Conservation (phyloP, 2,888 invertebrate species). For the Uloborus plumipes region DNA sequence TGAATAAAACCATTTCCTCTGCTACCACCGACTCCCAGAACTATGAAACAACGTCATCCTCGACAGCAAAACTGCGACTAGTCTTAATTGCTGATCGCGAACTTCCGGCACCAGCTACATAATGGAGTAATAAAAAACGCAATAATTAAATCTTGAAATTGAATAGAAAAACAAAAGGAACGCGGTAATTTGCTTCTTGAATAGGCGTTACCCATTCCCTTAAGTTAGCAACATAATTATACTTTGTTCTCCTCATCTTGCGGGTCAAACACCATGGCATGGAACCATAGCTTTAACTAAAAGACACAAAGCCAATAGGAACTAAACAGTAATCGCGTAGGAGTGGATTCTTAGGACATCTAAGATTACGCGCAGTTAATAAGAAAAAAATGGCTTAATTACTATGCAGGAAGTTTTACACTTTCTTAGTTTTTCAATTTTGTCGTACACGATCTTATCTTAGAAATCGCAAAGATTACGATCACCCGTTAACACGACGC, state of each 20-base stretch:
- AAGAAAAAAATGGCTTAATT: conserved; percentile 18
- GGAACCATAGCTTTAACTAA: conserved; percentile 27
- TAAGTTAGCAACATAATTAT: conserved; percentile 55
- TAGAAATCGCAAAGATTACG: too few relatives aligned
- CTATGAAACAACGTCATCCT: conserved; percentile 47
- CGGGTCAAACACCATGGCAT: conserved; percentile 32
- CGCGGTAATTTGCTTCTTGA: conserved; percentile 39
- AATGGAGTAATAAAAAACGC: conserved; percentile 58
- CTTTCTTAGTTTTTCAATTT: conserved; percentile 24
- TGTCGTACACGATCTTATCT: too few relatives aligned
- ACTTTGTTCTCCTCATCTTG: conserved; percentile 47
- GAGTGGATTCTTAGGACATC: conserved; percentile 30
- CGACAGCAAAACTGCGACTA: conserved; percentile 26
- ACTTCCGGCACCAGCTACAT: conserved; percentile 50
- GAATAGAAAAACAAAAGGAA: conserved; percentile 51
- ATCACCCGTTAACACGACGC: too few relatives aligned
- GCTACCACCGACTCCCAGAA: conserved; percentile 29
- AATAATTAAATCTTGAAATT: conserved; percentile 61
- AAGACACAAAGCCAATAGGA: conserved; percentile 44
- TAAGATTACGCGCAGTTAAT: conserved; percentile 5
- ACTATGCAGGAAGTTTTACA: conserved; percentile 22
- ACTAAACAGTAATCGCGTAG: conserved; percentile 33
- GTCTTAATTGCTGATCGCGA: conserved; percentile 57
- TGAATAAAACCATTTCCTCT: conserved; percentile 54
- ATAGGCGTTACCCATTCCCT: conserved; percentile 53